Evolutionary conservation across 2,797 vertebrate genomes (phyloP).

Genomic region (Thalassophryne amazonica): DNA sequence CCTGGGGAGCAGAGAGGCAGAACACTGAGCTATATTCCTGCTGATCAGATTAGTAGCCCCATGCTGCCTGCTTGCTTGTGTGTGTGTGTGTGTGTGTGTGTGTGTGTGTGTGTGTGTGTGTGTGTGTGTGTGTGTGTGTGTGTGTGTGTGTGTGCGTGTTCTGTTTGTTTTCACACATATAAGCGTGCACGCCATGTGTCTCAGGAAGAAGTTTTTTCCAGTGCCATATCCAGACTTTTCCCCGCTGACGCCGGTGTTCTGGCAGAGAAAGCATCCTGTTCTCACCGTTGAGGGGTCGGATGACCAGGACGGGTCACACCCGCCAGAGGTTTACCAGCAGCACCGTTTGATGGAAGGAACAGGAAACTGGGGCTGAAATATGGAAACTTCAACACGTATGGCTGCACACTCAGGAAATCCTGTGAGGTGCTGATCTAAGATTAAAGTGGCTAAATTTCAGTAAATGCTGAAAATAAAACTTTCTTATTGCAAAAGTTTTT

Average conservation of each 20-base stretch:
- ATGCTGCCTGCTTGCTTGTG: slow-evolving; percentile 17
- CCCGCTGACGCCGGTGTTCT: slow-evolving; percentile 27
- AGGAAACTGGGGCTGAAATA: background rate
- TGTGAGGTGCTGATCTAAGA: background rate
- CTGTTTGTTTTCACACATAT: background rate
- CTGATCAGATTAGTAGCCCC: slow-evolving; percentile 51
- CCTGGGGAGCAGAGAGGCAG: slow-evolving; percentile 20
- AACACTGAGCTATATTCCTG: slow-evolving; percentile 34
- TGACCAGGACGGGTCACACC: slow-evolving; percentile 8
- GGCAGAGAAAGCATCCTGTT: slow-evolving; percentile 18
- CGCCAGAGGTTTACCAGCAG: background rate
- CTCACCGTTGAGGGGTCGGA: slow-evolving; percentile 14
- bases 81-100: background rate
- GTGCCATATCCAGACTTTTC: slow-evolving; percentile 22
- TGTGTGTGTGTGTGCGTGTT: background rate
- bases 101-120: background rate
- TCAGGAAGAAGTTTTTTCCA: slow-evolving; percentile 42
- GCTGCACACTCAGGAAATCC: slow-evolving; percentile 1
- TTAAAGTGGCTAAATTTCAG: too few relatives aligned
- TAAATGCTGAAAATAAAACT: too few relatives aligned
- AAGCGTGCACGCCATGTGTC: background rate
- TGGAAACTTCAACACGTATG: slow-evolving; percentile 5
- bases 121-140: background rate
- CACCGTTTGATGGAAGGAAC: background rate
- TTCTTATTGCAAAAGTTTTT: background rate